Evolutionary conservation across 2,888 invertebrate species (phyloP).

Genomic region (Arenicola marina): DNA sequence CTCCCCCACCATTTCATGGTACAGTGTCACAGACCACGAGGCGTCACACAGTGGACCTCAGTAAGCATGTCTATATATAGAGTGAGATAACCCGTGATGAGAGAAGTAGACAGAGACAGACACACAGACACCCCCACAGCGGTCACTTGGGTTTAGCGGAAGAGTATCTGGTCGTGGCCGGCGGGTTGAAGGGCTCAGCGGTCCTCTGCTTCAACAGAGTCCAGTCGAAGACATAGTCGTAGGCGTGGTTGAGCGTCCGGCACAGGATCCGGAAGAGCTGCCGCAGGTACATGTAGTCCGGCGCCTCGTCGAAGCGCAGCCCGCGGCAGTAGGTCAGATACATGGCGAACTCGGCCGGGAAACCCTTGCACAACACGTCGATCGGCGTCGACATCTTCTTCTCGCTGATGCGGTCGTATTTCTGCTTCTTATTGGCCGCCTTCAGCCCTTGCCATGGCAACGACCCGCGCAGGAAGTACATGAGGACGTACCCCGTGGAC

Average conservation of each 20-base stretch:
- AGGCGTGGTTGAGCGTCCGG: slow-evolving; percentile 35
- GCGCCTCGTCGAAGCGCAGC: slow-evolving; percentile 35
- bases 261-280: slow-evolving; percentile 34
- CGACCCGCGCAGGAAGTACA: slow-evolving; percentile 41
- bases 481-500: slow-evolving; percentile 44
- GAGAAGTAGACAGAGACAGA: too few species aligned
- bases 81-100: too few species aligned
- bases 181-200: too few species aligned
- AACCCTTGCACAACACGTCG: slow-evolving; percentile 34
- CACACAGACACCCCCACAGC: too few species aligned
- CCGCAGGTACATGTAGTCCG: slow-evolving; percentile 37
- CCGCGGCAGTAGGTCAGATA: slow-evolving; percentile 35
- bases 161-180: too few species aligned
- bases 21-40: too few species aligned
- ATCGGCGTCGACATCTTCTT: slow-evolving; percentile 38
- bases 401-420: slow-evolving; percentile 37
- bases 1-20: too few species aligned
- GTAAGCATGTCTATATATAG: too few species aligned
- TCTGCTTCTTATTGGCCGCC: slow-evolving; percentile 38
- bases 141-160: too few species aligned
- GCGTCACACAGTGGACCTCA: too few species aligned
- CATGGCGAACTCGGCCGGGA: slow-evolving; percentile 31
- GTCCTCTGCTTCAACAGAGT: slow-evolving; percentile 1
- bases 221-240: slow-evolving; percentile 24
- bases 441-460: slow-evolving; percentile 49